Percentiles rank a stretch among this genome's conserved stretches.
These are phyloP conservation scores for Lasioglossum marginatum DNA, from an alignment of 2,888 invertebrate genomes.

Conservation along the genomic window DNA sequence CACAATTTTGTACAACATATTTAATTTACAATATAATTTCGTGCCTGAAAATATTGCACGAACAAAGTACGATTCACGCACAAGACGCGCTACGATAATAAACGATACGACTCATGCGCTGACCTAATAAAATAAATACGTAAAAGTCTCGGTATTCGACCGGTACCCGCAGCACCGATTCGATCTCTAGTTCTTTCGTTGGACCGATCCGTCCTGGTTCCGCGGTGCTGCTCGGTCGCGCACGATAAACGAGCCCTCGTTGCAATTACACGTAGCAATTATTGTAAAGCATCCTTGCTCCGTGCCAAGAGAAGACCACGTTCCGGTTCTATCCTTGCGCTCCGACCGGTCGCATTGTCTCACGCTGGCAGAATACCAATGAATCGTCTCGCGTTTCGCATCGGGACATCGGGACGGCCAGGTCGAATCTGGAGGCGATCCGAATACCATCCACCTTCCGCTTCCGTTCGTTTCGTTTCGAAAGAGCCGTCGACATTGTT, in stretches of 20 bases:
- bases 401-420: conserved; percentile 1
- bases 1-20: too few relatives aligned
- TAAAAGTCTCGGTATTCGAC: neutral
- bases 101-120: too few relatives aligned
- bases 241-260: neutral
- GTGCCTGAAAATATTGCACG: neutral
- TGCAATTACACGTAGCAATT: conserved; percentile 12
- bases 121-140: neutral
- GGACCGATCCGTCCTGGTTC: conserved; percentile 1
- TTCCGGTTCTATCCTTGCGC: neutral
- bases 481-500: neutral
- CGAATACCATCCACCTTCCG: conserved; percentile 38
- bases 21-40: too few relatives aligned
- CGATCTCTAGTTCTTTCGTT: neutral
- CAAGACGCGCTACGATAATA: too few relatives aligned
- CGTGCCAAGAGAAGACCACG: conserved; percentile 11
- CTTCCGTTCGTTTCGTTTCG: neutral
- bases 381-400: conserved; percentile 51
- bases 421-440: conserved; percentile 46
- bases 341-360: conserved; percentile 42
- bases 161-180: neutral
- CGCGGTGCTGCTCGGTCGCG: neutral
- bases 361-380: conserved; percentile 55
- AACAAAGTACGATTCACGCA: neutral
- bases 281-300: neutral